Percentiles rank a stretch among this genome's conserved stretches.
phyloP scores from a whole-genome alignment of 2,113 vertebrate genomes.

The Periophthalmodon schlosseri region DNA sequence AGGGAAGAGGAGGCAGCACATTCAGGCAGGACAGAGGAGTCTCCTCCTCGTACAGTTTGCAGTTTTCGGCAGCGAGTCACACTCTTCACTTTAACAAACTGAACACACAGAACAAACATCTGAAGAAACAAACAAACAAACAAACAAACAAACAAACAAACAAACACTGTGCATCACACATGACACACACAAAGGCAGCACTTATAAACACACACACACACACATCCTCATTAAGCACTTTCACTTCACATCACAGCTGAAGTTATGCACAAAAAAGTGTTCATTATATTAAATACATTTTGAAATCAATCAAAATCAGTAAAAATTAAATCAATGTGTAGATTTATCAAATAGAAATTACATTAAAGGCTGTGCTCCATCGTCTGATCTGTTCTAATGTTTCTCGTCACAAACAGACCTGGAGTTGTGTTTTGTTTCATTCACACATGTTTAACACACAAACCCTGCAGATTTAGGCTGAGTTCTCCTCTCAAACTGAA shows the following conservation, averaged over 20 bases:
- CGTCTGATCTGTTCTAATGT: no score
- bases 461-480: no score
- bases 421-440: no score
- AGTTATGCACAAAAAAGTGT: background rate
- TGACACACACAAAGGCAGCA: background rate
- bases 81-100: constrained; percentile 45
- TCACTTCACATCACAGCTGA: background rate
- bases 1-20: constrained; percentile 16
- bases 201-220: constrained; percentile 9
- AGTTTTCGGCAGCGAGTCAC: constrained; percentile 40
- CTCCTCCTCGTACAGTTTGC: constrained; percentile 47
- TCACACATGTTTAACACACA: no score
- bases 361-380: no score
- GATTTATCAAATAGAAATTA: background rate
- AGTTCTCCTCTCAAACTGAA: no score
- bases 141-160: constrained; percentile 17
- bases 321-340: background rate
- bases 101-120: constrained; percentile 28
- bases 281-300: background rate
- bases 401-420: no score
- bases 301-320: background rate
- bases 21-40: constrained; percentile 49
- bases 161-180: constrained; percentile 9
- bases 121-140: constrained; percentile 17
- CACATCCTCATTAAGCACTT: constrained; percentile 9